A percentile compares a stretch with the other conserved stretches of the same genome.
These are phyloP conservation scores for Ancistrus triradiatus DNA, from an alignment of 2,113 vertebrate genomes.

Conservation along the genomic window DNA sequence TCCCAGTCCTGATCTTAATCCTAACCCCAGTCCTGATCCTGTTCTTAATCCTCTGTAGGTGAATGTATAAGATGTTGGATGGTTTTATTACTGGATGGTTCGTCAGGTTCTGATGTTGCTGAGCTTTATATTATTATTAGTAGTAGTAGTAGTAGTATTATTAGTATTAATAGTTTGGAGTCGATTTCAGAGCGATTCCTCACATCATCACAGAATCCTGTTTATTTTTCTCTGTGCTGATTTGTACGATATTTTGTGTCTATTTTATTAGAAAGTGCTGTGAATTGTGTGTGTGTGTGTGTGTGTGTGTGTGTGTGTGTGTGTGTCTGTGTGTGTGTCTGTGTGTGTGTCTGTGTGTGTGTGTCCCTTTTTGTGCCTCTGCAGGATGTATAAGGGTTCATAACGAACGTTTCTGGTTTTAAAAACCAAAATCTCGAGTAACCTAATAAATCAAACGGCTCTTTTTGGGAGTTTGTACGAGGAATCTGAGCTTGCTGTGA, in stretches of 20 bases:
- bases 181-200: conserved; percentile 98
- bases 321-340: conserved; percentile 99
- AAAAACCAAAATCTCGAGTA: conserved; percentile 99
- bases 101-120: no score
- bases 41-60: conserved; percentile 87
- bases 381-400: conserved; percentile 98
- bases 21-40: no score
- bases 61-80: conserved; percentile 97
- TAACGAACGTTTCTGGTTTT: conserved; percentile 98
- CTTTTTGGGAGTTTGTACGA: conserved; percentile 99
- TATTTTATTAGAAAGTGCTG: conserved; percentile 99
- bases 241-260: conserved; percentile 99
- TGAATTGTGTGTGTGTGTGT: conserved; percentile 87
- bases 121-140: no score
- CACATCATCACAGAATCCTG: conserved; percentile 99
- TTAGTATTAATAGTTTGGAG: conserved; percentile 99
- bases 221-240: conserved; percentile 99
- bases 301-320: conserved; percentile 99
- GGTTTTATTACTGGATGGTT: no score
- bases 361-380: conserved; percentile 95
- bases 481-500: conserved; percentile 95
- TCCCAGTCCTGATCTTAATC: no score
- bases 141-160: no score
- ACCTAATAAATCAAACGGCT: conserved; percentile 77
- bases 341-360: conserved; percentile 95